These are phyloP conservation scores for Conus betulinus DNA, from an alignment of 1,140 invertebrate species.

Conservation along the genomic window DNA sequence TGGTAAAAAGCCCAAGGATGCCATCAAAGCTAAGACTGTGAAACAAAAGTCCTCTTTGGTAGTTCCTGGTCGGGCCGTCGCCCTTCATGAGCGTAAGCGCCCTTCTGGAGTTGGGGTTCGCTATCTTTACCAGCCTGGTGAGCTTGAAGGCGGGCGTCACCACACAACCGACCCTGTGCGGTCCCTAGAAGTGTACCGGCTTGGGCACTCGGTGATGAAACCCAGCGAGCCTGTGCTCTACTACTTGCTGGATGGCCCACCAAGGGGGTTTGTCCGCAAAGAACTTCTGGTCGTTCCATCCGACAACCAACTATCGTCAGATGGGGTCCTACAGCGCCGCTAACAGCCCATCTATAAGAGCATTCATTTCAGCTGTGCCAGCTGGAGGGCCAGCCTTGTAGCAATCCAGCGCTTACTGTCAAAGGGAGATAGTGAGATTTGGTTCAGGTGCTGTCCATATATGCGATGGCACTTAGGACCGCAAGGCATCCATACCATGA, in stretches of 20 bases:
- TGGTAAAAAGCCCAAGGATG: conserved; percentile 37
- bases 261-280: conserved; percentile 45
- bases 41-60: conserved; percentile 12
- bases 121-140: conserved; percentile 48
- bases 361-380: background rate
- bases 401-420: conserved; percentile 33
- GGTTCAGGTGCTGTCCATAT: too few relatives aligned
- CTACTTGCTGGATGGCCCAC: conserved; percentile 37
- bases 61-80: conserved; percentile 17
- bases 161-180: conserved; percentile 45
- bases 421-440: conserved; percentile 18
- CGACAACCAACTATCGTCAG: conserved; percentile 35
- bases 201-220: conserved; percentile 22
- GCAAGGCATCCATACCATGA: conserved; percentile 48
- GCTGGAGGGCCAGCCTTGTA: conserved; percentile 7
- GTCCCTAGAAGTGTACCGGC: conserved; percentile 35
- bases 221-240: conserved; percentile 40
- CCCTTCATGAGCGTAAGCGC: conserved; percentile 18
- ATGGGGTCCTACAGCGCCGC: conserved; percentile 2
- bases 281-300: conserved; percentile 40
- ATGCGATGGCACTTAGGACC: conserved; percentile 34
- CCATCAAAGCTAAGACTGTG: conserved; percentile 35
- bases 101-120: conserved; percentile 15
- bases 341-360: too few relatives aligned
- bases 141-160: conserved; percentile 44